Conservation (phyloP, 1,140 invertebrate species). For the Grapholita molesta region DNA sequence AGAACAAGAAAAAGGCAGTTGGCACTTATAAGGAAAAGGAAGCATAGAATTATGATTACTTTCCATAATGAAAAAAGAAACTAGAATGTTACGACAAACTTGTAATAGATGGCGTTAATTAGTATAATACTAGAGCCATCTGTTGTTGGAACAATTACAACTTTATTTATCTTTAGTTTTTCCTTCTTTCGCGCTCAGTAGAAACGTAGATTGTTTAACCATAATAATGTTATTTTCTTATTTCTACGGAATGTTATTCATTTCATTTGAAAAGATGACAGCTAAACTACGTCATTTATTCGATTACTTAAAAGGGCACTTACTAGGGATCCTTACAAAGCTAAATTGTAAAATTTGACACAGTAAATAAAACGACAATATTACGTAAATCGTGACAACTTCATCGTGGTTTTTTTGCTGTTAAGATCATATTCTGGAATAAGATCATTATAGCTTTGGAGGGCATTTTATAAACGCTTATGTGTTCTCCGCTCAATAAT, state of each 20-base stretch:
- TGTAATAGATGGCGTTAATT: neutral
- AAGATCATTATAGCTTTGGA: no score
- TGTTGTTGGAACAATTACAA: neutral
- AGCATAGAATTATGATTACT: neutral
- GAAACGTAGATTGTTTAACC: neutral
- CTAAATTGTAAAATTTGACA: slow-evolving; percentile 31
- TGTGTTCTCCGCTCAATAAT: no score
- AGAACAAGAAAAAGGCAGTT: neutral
- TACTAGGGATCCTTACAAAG: slow-evolving; percentile 50
- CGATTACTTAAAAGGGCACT: slow-evolving; percentile 63
- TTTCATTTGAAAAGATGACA: slow-evolving; percentile 39
- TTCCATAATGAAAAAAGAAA: neutral
- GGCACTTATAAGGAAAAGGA: slow-evolving; percentile 5
- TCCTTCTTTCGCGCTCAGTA: neutral
- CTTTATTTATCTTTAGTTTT: neutral
- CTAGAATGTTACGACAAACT: neutral
- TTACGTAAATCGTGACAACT: neutral
- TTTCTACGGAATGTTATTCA: slow-evolving; percentile 70
- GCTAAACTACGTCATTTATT: slow-evolving; percentile 39
- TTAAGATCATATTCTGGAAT: no score
- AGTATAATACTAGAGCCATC: neutral
- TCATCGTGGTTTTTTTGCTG: no score
- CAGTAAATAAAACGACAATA: neutral
- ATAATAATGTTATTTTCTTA: slow-evolving; percentile 45
- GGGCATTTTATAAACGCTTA: no score